A percentile compares a stretch with the other conserved stretches of the same genome.
Evolutionary conservation across 1,140 invertebrate genomes (phyloP).

Genomic region (Drosophila novamexicana): DNA sequence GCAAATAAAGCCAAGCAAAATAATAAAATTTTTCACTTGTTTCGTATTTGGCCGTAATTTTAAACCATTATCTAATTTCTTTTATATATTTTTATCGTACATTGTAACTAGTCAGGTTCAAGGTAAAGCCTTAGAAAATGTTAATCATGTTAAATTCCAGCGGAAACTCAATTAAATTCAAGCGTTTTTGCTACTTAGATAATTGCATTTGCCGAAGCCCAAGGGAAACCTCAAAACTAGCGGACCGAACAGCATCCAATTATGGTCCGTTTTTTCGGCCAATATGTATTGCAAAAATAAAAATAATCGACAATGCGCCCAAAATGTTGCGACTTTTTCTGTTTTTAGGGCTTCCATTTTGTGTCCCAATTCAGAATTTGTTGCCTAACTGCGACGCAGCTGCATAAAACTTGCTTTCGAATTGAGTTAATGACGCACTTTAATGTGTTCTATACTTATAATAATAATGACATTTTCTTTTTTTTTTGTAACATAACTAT

Average conservation of each 20-base stretch:
- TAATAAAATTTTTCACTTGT: too few relatives aligned
- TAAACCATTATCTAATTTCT: too few relatives aligned
- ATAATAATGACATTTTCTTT: neutral
- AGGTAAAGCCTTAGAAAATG: neutral
- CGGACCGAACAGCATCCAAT: neutral
- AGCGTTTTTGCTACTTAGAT: slow-evolving; percentile 6
- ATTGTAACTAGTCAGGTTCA: neutral
- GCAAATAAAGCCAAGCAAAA: too few relatives aligned
- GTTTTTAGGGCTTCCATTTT: slow-evolving; percentile 14
- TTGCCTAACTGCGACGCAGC: neutral
- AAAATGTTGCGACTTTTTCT: slow-evolving; percentile 1
- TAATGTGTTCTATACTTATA: slow-evolving; percentile 6
- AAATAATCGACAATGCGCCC: neutral
- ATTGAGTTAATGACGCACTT: slow-evolving; percentile 19
- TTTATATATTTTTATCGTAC: too few relatives aligned
- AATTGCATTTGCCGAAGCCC: slow-evolving; percentile 19
- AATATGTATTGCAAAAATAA: slow-evolving; percentile 27
- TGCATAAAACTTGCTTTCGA: slow-evolving; percentile 6
- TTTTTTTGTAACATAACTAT: too few relatives aligned
- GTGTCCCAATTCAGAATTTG: neutral
- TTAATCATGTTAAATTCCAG: neutral
- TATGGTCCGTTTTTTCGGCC: slow-evolving; percentile 5
- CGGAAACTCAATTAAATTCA: slow-evolving; percentile 1
- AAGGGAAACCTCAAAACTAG: slow-evolving; percentile 31
- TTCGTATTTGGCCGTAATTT: too few relatives aligned